Base-by-base conservation (phyloP, 2,113 vertebrate species). In the Amazona guildingii region DNA sequence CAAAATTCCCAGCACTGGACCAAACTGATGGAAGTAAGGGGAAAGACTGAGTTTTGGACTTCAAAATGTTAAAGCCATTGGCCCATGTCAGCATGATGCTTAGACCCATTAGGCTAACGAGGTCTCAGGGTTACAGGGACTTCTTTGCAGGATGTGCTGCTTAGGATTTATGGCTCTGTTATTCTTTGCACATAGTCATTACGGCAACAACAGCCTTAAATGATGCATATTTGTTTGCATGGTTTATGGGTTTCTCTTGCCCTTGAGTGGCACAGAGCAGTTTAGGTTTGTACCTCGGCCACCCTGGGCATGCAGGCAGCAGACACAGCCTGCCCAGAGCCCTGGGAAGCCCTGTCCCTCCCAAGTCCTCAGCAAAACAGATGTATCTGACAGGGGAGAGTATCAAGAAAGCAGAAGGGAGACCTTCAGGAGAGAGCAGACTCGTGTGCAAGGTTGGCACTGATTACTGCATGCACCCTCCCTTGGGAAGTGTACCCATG, bases 361-460 rank as follows among this genome's bases (percentile, higher is more conserved):
- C 44, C 19, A 69, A 59, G 31, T 27, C 11, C 21, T 21, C 14
- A 21, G 46, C 52, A 57, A 41, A 70, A 29, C 25, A 59, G 48
- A 31, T 10, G 7, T 8, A 44, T 68, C 24, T 69, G 13, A 23
- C 13, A 29, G 43, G 13, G 48, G 3, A 84, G 4, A 10, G 13
- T 27, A 49, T 59, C n/a, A 82, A 37, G 49, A 44, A 54, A 54
- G 48, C n/a, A 52, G 57, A 63, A 59, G 8, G 43, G 33, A 63
- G 28, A 48, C 41, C 48, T 77, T 63, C 23, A 35, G 37, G 31
- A 44, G 43, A 59, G n/a, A 1, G 0, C 17, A 62, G 16, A 28
- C 4, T 43, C 1, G 0, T 35, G 51, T 24, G 16, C 33, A 52
- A 43, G 49, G 33, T 2, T 12, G 24, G 8, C 39, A 49, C n/a